A percentile compares a stretch with the other conserved stretches of the same genome.
These are phyloP conservation scores for Cephalotes varians DNA, from an alignment of 2,888 invertebrate species.

Conservation along the genomic window DNA sequence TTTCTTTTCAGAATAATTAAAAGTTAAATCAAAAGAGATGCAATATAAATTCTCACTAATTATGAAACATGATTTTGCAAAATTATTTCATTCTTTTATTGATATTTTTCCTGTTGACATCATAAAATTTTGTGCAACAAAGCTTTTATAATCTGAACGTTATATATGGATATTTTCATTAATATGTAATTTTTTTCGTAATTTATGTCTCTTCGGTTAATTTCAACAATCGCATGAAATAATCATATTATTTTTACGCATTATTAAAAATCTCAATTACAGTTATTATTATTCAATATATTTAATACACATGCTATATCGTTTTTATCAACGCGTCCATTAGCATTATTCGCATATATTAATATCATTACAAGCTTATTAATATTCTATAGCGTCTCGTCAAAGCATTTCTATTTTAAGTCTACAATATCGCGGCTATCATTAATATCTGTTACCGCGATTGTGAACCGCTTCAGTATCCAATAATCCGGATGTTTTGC, in stretches of 20 bases:
- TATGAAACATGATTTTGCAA: neutral
- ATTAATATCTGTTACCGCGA: slow-evolving; percentile 41
- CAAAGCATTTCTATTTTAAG: slow-evolving; percentile 36
- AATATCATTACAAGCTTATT: neutral
- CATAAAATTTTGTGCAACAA: neutral
- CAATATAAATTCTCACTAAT: neutral
- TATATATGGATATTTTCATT: neutral
- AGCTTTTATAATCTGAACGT: slow-evolving; percentile 2
- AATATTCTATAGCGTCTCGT: neutral
- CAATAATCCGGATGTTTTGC: slow-evolving; percentile 39
- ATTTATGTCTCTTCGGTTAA: slow-evolving; percentile 12
- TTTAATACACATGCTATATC: neutral
- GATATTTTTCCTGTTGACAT: neutral
- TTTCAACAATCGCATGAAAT: slow-evolving; percentile 16
- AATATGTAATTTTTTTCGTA: neutral
- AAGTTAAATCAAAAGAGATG: neutral
- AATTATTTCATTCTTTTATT: slow-evolving; percentile 11
- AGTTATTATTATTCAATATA: neutral
- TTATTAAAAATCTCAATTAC: neutral
- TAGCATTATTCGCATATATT: slow-evolving; percentile 14
- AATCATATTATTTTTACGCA: neutral
- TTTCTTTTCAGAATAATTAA: neutral
- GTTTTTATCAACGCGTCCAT: slow-evolving; percentile 13
- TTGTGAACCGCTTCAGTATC: neutral
- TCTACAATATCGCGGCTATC: neutral